Evolutionary conservation across 53 echinoderm and acorn worm genomes (phyloP).

Genomic region (Apostichopus leukothele): DNA sequence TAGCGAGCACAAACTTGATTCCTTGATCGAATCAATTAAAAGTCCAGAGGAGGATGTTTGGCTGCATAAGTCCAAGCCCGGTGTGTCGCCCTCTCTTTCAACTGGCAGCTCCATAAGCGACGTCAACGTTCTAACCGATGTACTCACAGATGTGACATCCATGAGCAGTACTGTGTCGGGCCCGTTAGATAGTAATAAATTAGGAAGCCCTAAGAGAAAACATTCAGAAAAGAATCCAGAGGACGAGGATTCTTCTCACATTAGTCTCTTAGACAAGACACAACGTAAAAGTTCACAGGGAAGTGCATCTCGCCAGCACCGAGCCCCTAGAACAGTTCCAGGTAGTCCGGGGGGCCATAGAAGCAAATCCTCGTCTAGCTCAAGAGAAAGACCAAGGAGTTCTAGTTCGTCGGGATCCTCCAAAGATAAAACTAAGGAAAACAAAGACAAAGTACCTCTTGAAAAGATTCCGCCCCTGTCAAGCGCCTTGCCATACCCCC

Average conservation of each 20-base stretch:
- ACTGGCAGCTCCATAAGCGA: conserved; percentile 46
- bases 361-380: conserved; percentile 88
- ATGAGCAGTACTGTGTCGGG: conserved; percentile 47
- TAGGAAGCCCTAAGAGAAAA: conserved; percentile 47
- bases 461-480: conserved; percentile 62
- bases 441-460: conserved; percentile 54
- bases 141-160: conserved; percentile 38
- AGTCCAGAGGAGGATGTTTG: conserved; percentile 28
- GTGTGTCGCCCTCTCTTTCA: conserved; percentile 35
- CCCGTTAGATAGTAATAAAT: conserved; percentile 49
- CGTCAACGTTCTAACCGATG: conserved; percentile 43
- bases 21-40: conserved; percentile 4
- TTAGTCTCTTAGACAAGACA: conserved; percentile 38
- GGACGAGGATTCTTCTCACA: conserved; percentile 11
- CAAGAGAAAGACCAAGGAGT: conserved; percentile 89
- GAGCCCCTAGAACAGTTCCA: conserved; percentile 92
- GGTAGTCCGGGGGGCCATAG: conserved; percentile 78
- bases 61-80: conserved; percentile 42
- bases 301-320: conserved; percentile 51
- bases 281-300: conserved; percentile 37
- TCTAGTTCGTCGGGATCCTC: conserved; percentile 90
- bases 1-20: conserved; percentile 45
- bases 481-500: conserved; percentile 69
- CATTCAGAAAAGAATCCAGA: conserved; percentile 30
- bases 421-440: conserved; percentile 70